Base-by-base conservation (phyloP, 2,888 invertebrate genomes). In the Parnassius smintheus region DNA sequence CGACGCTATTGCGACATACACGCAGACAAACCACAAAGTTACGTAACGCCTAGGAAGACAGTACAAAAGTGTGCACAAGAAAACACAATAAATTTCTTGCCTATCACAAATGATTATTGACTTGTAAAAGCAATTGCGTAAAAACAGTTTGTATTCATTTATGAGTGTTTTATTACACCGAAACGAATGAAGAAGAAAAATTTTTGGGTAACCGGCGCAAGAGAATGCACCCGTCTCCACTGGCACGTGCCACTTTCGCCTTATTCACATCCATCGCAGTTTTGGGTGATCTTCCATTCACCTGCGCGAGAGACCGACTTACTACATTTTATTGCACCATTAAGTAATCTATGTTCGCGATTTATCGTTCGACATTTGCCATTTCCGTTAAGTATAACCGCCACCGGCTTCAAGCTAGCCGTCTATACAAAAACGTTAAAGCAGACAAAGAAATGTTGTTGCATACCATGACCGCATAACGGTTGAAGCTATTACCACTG, bases 391-490 rank as follows among this genome's bases (percentile, higher is more conserved):
- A 49, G 49, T 9, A 49, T 25, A 51, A 25, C 11, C 22, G 11
- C 11, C 22, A 9, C 10, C 22, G 13, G 10, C 25, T 69, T 62
- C 66, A 58, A 65, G 66, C 66, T 66, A 61, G 59, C 56, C 63
- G 64, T 68, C 59, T 54, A 59, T 65, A 70, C 65, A 74, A 72
- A 71, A 70, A 66, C 58, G 18, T 59, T 44, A 2, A 58, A 59
- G 48, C 18, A 61, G 49, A 70, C 65, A 72, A 75, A 72, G 63
- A 73, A 71, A 75, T 72, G 70, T 72, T 75, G 72, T 71, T 76
- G 73, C 71, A 68, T 70, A 64, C 67, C 69, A 70, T 68, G 72
- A 68, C 73, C 72, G 67, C 67, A 73, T 76, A 78, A 72, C 75
- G 71, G 76, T 72, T 65, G 70, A 65, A 52, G 62, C 61, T 66